Conservation (phyloP, 2,113 vertebrate genomes). For the Corythaeola cristata region DNA sequence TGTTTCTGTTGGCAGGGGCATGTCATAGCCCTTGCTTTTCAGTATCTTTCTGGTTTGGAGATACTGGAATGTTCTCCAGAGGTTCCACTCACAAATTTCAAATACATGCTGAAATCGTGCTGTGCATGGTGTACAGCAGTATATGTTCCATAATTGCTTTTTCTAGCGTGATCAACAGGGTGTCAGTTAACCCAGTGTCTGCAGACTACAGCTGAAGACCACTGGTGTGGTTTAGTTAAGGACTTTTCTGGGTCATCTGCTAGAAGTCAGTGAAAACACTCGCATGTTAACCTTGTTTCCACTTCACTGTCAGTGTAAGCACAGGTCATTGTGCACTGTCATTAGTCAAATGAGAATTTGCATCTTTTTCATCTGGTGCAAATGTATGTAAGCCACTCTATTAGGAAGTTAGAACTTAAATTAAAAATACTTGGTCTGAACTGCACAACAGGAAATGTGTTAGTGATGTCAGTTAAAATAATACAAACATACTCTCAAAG, state of each 20-base stretch:
- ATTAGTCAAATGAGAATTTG: background rate
- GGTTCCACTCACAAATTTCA: fast-evolving
- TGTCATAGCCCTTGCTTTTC: background rate
- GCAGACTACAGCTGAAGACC: background rate
- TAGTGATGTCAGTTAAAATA: background rate
- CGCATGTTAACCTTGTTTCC: background rate
- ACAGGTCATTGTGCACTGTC: fast-evolving
- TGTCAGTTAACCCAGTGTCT: background rate
- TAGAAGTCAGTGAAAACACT: background rate
- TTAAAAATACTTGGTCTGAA: background rate
- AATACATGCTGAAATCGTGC: fast-evolving
- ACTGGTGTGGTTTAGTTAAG: background rate
- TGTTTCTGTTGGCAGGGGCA: background rate
- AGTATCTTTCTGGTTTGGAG: background rate
- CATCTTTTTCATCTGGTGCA: background rate
- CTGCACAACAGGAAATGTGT: background rate
- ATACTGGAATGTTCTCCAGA: background rate
- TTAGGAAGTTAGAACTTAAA: background rate
- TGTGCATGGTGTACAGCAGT: background rate
- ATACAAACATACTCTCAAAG: too few relatives aligned
- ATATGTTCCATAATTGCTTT: fast-evolving
- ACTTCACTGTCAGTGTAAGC: fast-evolving
- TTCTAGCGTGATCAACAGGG: fast-evolving
- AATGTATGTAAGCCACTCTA: background rate
- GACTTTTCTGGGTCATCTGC: background rate